Base-by-base conservation (phyloP, 2,888 invertebrate species). In the Machimus rusticus region DNA sequence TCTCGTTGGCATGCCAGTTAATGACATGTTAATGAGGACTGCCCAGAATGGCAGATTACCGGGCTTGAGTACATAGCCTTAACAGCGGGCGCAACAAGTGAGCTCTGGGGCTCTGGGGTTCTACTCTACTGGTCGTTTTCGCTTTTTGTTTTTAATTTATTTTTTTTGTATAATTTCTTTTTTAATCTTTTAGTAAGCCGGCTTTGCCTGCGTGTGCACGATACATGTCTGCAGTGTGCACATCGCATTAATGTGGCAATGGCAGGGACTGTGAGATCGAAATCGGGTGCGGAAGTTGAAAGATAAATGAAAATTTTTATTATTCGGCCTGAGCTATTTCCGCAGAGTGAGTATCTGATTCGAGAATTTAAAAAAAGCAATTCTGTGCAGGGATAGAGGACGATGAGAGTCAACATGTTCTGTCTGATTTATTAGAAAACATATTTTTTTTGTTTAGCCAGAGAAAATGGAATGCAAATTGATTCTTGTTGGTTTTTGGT, bases 1-100 rank as follows among this genome's bases (percentile, higher is more conserved):
- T 39, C 55, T 84, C 37, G 84, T 55, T 84, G 87, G 84, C 76
- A 87, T 82, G 82, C 82, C 82, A 82, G 66, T 66, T 87, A 87
- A 87, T 87, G 87, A 84, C 77, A 87, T 87, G 87, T 87, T 87
- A 87, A 87, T 87, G 87, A 87, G 87, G 76, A 84, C 77, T 66
- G 77, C 74, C 57, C 77, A 84, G 57, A 55, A 79, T 79, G 78
- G 74, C 14, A 16, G 74, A 82, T 74, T 82, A 55, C 55, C 81
- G 66, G n/a, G 74, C 43, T 46, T 51, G 39, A 87, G 77, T 46
- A 79, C 79, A 74, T 43, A 74, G 76, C 76, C 76, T 23, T 66
- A 66, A 66, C 34, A 37, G 76, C 34, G 37, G n/a, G 14, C 19
- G n/a, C 37, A 76, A 76, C n/a, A 76, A 76, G 76, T 37, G 34